Conservation (phyloP, 2,797 vertebrate genomes). For the Gobio occitaniae region DNA sequence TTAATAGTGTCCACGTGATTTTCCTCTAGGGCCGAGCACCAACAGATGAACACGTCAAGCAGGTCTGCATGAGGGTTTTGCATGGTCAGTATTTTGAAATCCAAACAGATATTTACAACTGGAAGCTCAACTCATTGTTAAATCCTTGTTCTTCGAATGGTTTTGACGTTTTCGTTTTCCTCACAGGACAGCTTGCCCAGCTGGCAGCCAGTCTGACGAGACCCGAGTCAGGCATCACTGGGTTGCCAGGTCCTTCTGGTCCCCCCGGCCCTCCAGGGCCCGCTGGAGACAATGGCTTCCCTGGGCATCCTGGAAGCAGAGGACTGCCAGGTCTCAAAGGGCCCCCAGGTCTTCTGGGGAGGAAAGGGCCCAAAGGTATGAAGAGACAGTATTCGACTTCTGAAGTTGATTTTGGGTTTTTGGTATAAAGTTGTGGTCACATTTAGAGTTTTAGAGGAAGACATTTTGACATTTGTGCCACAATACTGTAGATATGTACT, state of each 20-base stretch:
- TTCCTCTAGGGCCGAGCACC: slow-evolving; percentile 86
- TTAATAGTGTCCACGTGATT: slow-evolving; percentile 6
- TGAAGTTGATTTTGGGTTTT: background rate
- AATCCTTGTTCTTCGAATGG: slow-evolving; percentile 3
- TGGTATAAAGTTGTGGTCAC: background rate
- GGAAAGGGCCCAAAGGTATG: slow-evolving; percentile 90
- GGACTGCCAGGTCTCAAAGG: slow-evolving; percentile 95
- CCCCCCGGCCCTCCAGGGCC: slow-evolving; percentile 86
- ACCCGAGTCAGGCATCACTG: slow-evolving; percentile 87
- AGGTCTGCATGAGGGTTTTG: slow-evolving; percentile 96
- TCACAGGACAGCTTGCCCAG: slow-evolving; percentile 91
- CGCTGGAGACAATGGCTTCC: slow-evolving; percentile 89
- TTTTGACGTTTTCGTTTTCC: slow-evolving; percentile 36
- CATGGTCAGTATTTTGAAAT: slow-evolving; percentile 83
- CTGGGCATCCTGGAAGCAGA: slow-evolving; percentile 89
- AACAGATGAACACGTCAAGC: slow-evolving; percentile 89
- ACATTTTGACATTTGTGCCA: background rate
- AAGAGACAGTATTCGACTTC: background rate
- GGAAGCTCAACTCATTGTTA: background rate
- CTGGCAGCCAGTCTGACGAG: slow-evolving; percentile 91
- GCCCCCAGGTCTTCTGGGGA: slow-evolving; percentile 86
- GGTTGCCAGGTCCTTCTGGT: slow-evolving; percentile 88
- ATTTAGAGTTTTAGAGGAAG: background rate
- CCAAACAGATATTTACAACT: background rate
- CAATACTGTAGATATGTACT: background rate